A percentile compares a stretch with the other conserved stretches of the same genome.
These are phyloP conservation scores for Nettapus auritus DNA, from an alignment of 2,113 vertebrate genomes.

Conservation along the genomic window DNA sequence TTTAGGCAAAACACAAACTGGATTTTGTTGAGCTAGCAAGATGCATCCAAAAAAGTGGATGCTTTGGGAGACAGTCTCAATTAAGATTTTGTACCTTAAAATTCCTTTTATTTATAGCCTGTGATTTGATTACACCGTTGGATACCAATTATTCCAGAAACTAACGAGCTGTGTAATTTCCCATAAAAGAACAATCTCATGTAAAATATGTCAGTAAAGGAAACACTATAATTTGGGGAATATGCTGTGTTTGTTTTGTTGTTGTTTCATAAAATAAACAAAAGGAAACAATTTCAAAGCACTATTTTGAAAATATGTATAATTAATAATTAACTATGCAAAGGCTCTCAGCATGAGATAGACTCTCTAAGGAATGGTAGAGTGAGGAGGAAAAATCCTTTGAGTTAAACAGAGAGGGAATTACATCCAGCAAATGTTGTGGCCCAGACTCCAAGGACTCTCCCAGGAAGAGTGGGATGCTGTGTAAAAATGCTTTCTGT, in stretches of 20 bases:
- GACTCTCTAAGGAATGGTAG: not conserved
- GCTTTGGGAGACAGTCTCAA: not conserved
- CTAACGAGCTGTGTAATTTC: conserved; percentile 38
- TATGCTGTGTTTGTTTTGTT: rapidly evolving
- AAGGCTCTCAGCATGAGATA: not conserved
- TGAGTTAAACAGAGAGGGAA: not conserved
- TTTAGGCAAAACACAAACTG: not conserved
- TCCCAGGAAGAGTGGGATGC: not conserved
- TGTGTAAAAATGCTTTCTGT: not conserved
- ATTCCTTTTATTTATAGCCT: conserved; percentile 34
- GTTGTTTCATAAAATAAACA: not conserved
- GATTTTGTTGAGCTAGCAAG: not conserved
- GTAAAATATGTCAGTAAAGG: conserved; percentile 29
- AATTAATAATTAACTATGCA: conserved; percentile 33
- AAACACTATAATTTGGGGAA: not conserved
- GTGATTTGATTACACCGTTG: conserved; percentile 21
- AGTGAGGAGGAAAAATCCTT: not conserved
- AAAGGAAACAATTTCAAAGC: conserved; percentile 29
- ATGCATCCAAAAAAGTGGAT: not conserved
- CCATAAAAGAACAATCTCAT: conserved; percentile 28
- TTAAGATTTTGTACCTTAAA: not conserved
- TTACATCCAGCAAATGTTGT: not conserved
- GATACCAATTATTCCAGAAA: conserved; percentile 38
- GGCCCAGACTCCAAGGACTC: not conserved
- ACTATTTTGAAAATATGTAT: not conserved